Conservation (phyloP, 1,140 invertebrate species). For the Gyrodactylus salaris region DNA sequence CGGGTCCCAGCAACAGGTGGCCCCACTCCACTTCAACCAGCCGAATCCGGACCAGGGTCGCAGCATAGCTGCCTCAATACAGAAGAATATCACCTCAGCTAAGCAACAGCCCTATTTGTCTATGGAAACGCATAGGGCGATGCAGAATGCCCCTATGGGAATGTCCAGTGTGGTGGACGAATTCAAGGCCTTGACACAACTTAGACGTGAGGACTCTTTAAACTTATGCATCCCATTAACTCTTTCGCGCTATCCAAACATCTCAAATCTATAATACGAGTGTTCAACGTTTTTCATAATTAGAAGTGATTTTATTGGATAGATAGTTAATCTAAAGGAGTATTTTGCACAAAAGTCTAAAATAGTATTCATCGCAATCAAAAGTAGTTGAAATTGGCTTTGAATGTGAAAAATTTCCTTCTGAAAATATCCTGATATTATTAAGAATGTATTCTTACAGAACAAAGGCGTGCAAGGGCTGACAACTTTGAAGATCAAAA, state of each 20-base stretch:
- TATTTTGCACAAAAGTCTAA: too few relatives aligned
- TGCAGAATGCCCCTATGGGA: not conserved
- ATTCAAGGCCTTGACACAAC: not conserved
- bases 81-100: not conserved
- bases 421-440: too few relatives aligned
- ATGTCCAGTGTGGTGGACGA: not conserved
- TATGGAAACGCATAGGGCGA: not conserved
- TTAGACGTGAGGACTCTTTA: not conserved
- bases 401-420: too few relatives aligned
- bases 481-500: not conserved
- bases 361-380: too few relatives aligned
- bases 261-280: too few relatives aligned
- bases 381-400: too few relatives aligned
- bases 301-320: too few relatives aligned
- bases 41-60: not conserved
- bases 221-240: too few relatives aligned
- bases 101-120: not conserved
- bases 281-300: too few relatives aligned
- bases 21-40: not conserved
- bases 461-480: not conserved
- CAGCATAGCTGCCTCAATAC: not conserved
- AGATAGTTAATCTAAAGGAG: too few relatives aligned
- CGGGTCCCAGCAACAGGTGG: not conserved
- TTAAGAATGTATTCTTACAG: too few relatives aligned
- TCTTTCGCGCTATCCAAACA: too few relatives aligned